A percentile compares a stretch with the other conserved stretches of the same genome.
phyloP scores from a whole-genome alignment of 2,888 invertebrate genomes.

The Lucinisca nassula region DNA sequence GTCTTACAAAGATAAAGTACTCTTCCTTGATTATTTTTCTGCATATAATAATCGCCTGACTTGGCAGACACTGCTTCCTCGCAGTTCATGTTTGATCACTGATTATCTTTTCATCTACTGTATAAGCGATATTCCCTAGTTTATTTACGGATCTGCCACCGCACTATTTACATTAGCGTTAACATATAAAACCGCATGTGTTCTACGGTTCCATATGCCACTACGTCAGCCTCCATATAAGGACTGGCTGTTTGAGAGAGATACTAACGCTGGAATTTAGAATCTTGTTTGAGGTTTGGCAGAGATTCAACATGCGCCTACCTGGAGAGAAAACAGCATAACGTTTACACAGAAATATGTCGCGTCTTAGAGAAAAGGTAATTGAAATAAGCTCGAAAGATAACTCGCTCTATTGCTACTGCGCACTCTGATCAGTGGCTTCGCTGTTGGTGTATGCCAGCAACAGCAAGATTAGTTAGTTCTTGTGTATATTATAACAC shows the following conservation, averaged over 20 bases:
- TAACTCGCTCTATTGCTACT: no score
- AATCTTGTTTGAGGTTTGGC: conserved; percentile 1
- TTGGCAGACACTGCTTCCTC: no score
- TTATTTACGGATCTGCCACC: not conserved
- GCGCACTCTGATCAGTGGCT: no score
- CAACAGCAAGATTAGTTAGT: no score
- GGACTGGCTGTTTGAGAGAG: not conserved
- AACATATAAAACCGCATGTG: conserved; percentile 1
- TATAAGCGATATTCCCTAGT: not conserved
- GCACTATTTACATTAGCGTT: not conserved
- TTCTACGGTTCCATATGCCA: not conserved
- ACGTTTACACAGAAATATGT: no score
- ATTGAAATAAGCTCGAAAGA: no score
- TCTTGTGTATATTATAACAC: no score
- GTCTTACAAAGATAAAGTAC: no score
- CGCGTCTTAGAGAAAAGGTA: no score
- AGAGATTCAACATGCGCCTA: not conserved
- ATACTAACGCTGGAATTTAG: not conserved
- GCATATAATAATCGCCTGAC: no score
- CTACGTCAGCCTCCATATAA: conserved; percentile 22
- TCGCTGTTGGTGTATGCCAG: no score
- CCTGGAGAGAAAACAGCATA: not conserved
- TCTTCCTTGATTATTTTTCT: no score
- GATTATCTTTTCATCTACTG: conserved; percentile 4
- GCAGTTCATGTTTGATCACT: conserved; percentile 11